Base-by-base conservation (phyloP, 2,797 vertebrate genomes). In the Salmo trutta region DNA sequence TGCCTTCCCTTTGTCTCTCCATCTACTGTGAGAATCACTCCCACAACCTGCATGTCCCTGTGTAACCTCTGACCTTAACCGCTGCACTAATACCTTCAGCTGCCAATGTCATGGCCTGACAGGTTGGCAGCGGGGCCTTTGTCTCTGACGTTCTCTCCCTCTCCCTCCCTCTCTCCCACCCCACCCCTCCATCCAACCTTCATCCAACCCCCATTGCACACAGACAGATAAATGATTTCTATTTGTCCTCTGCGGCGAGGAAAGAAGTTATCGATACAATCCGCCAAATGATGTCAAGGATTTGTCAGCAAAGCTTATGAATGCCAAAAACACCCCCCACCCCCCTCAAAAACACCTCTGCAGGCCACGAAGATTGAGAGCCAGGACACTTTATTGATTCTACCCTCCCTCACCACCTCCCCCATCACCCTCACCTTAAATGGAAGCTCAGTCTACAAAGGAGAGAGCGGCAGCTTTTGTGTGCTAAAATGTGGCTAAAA, bases 241-340 rank as follows among this genome's bases (percentile, higher is more conserved):
- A 96, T 98, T 97, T 96, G 95, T 97, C 96, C 96, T 98, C 95
- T 93, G 93, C 93, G 93, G 94, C 94, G 93, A 87, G 84, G 94
- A 93, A 96, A 95, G 94, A 97, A 96, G 94, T 96, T 97, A 97
- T 98, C 95, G 95, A 98, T 98, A 97, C 95, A 93, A 96, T 94
- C 96, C 91, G 85, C 86, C 92, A 96, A 95, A 96, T 97, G 95
- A 96, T 97, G 97, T 97, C 96, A 96, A 97, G 96, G 96, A 98
- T 98, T 98, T 98, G 95, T 96, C 95, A 96, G 95, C 92, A 92
- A 93, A 95, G 96, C 96, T 96, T 97, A 97, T 96, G 96, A 98
- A 98, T 97, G 96, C 98, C 96, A 98, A 97, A 97, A 96, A 94
- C 88, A 88, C 79, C 74, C 29, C 80, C 82, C 84, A 77, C 72